Percentiles rank a stretch among this genome's conserved stretches.
These are phyloP conservation scores for Anniella stebbinsi DNA, from an alignment of 2,797 vertebrate genomes.

Conservation along the genomic window DNA sequence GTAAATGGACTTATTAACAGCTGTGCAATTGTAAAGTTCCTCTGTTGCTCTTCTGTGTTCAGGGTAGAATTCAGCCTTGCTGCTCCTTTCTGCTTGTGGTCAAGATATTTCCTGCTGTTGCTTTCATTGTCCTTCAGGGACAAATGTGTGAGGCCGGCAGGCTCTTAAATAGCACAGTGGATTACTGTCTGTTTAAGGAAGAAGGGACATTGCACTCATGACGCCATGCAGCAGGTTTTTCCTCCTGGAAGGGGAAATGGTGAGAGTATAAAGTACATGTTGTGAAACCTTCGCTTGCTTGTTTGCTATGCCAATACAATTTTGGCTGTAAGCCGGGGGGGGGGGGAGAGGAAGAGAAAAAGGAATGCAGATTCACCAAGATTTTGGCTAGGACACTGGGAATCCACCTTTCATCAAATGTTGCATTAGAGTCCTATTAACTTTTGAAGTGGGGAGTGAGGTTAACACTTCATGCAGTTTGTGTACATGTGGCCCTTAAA, in stretches of 20 bases:
- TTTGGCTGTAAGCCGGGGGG: background rate
- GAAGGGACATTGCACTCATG: background rate
- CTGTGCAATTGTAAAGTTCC: background rate
- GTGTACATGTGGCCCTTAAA: background rate
- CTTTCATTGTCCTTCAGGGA: conserved; percentile 16
- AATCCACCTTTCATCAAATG: background rate
- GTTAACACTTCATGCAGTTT: background rate
- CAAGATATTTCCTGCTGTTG: conserved; percentile 11
- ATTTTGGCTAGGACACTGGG: background rate
- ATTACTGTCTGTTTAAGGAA: conserved; percentile 14
- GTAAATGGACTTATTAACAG: conserved; percentile 4
- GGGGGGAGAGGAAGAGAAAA: background rate
- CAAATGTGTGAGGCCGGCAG: background rate
- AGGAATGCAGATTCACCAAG: background rate
- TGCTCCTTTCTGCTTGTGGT: background rate
- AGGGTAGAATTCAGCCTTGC: background rate
- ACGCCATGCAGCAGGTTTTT: background rate
- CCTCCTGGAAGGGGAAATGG: background rate
- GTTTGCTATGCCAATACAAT: background rate
- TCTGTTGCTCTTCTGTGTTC: background rate
- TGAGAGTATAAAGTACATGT: background rate
- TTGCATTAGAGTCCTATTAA: background rate
- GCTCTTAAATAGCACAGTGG: conserved; percentile 7
- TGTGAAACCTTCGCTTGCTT: background rate
- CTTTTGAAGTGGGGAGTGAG: background rate